Percentiles rank a stretch among this genome's conserved stretches.
Conservation (phyloP, 2,113 vertebrate genomes). For the Brienomyrus brachyistius region DNA sequence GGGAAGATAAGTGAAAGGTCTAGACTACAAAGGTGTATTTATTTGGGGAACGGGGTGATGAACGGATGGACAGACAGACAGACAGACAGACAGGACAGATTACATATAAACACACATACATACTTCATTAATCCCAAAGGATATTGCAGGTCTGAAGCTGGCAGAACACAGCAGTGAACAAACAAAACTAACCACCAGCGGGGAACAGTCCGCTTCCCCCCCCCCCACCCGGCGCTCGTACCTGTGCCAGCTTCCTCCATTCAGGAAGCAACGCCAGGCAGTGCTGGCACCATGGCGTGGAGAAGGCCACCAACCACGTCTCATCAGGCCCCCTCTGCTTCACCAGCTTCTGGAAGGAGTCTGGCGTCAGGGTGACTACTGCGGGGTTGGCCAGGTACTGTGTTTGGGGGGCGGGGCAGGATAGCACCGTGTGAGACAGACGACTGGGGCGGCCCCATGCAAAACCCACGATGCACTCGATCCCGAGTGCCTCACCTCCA, state of each 20-base stretch:
- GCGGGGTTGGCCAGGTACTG: slow-evolving; percentile 87
- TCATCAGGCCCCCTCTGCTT: slow-evolving; percentile 62
- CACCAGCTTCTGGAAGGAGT: slow-evolving; percentile 73
- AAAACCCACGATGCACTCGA: no score
- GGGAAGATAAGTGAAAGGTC: not conserved
- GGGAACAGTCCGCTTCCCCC: not conserved
- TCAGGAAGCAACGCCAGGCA: slow-evolving; percentile 91
- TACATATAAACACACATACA: not conserved
- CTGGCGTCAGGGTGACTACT: slow-evolving; percentile 72
- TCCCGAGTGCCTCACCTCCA: slow-evolving; percentile 67
- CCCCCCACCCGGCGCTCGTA: slow-evolving; percentile 38
- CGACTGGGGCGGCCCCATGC: not conserved
- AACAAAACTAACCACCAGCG: not conserved
- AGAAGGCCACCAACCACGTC: slow-evolving; percentile 90
- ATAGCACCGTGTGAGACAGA: slow-evolving; percentile 20
- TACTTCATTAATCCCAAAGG: not conserved
- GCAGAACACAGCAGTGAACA: not conserved
- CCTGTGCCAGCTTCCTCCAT: slow-evolving; percentile 94
- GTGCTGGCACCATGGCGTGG: slow-evolving; percentile 90
- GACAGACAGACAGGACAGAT: not conserved
- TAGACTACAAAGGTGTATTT: no score
- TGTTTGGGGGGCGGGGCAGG: not conserved
- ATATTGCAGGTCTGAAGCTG: not conserved
- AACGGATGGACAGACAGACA: not conserved
- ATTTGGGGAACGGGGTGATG: no score